phyloP scores from a whole-genome alignment of 1,140 invertebrate genomes.

The Capitella teleta region DNA sequence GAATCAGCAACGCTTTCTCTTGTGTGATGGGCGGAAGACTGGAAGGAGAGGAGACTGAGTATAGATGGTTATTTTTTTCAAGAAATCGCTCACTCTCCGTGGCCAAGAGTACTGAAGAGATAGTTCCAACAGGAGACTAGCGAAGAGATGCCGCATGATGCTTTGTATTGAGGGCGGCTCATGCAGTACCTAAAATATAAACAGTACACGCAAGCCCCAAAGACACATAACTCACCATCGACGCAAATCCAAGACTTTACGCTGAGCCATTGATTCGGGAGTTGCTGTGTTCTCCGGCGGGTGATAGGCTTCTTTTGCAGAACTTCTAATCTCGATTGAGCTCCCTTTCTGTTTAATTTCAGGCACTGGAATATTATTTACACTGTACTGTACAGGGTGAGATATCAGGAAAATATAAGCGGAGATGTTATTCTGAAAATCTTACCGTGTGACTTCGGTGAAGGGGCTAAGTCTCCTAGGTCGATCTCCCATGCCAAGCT shows the following conservation, averaged over 20 bases:
- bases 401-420: too few species aligned
- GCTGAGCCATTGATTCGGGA: slow-evolving; percentile 17
- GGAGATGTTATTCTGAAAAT: too few species aligned
- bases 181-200: slow-evolving; percentile 28
- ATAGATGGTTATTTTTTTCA: too few species aligned
- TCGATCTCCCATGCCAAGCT: too few species aligned
- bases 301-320: too few species aligned
- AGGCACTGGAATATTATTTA: too few species aligned
- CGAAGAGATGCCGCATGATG: slow-evolving; percentile 33
- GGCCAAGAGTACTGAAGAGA: slow-evolving; percentile 29
- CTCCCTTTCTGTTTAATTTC: too few species aligned
- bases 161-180: slow-evolving; percentile 34
- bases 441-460: too few species aligned
- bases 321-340: too few species aligned
- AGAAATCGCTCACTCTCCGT: slow-evolving; percentile 35
- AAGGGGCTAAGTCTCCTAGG: too few species aligned
- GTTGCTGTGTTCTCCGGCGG: slow-evolving; percentile 16
- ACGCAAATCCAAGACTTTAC: slow-evolving; percentile 27
- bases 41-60: slow-evolving; percentile 5
- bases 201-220: not conserved
- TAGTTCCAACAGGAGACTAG: slow-evolving; percentile 39
- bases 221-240: slow-evolving; percentile 20
- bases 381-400: too few species aligned
- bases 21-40: slow-evolving; percentile 31
- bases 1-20: slow-evolving; percentile 28